Evolutionary conservation across 2,113 vertebrate genomes (phyloP), one percentile per base, ranked within the genome.

Genomic region (Gadus macrocephalus): DNA sequence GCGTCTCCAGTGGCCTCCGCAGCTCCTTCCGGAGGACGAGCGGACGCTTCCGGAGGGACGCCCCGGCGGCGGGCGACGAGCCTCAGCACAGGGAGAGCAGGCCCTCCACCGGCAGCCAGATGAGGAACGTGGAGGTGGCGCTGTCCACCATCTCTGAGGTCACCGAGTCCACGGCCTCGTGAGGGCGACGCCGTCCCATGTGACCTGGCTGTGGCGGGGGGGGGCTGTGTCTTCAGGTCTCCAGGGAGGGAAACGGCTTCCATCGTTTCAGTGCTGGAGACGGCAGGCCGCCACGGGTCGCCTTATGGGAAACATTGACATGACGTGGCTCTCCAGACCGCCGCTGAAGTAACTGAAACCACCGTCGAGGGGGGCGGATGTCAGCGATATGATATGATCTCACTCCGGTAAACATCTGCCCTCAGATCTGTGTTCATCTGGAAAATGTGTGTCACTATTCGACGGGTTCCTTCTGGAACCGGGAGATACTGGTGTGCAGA

Each of bases 1-100:
- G 82, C 58, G n/a, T 95, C 22, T 82, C 85, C 5, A 85, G 64
- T 15, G 74, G 81, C 31, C 53, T 94, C 59, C 62, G 82, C 70
- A 72, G 16, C 64, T 66, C 92, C n/a, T 76, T 90, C 64, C 83
- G 88, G 3, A 74, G 71, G 77, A 90, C 68, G n/a, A 16, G 78
- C 65, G 12, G 42, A 7, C 42, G 42, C 6, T 49, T 49, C 9
- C 9, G 42, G 8, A 11, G 12, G 78, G 83, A 19, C 4, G 55
- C 16, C 7, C 38, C 0, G 0, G 31, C 31, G 31, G 71, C 31
- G 31, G 71, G 19, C 20, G 15, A 4, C 27, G 3, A 15, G 15
- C 72, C 3, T 16, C 55, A 0, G 16, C 15, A 60, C 4, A 1
- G 25, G 1, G 59, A 12, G 22, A 68, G 8, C 28, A 64, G 49